Evolutionary conservation across 2,888 invertebrate species (phyloP), one percentile per base, ranked within the genome.

Genomic region (Standfussiana lucernea): DNA sequence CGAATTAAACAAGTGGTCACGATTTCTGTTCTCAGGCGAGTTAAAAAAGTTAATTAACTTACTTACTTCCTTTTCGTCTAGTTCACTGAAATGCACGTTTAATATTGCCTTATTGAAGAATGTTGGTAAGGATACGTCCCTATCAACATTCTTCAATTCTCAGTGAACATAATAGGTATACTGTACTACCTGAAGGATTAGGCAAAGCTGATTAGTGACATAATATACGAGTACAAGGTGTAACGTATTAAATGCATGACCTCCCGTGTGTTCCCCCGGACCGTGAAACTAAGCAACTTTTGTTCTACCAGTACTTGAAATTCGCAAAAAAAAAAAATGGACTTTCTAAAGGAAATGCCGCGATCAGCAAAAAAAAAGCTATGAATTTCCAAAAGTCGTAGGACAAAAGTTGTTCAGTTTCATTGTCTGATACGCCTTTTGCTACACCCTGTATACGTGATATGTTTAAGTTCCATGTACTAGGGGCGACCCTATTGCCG

Each of bases 1-100:
- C 11, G 82, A 74, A 82, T 86, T 40, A 64, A 75, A 75, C 35
- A 37, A 45, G 37, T 50, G 70, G 37, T 70, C 65, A 86, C 83
- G 73, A 75, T 70, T 82, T 79, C 75, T 78, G 77, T 66, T 75
- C 66, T 53, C 64, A 1, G 24, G 61, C n/a, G 61, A 77, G 62
- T 84, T 82, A 72, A 84, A 85, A 82, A 86, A 82, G 84, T 86
- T 86, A 86, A 86, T 86, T 81, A 86, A 75, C 64, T 79, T 62
- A 83, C 84, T 83, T 72, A 83, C 70, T 66, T 15, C 62, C 62
- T 74, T 74, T 64, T 72, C 59, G 64, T 56, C 1, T 50, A 24
- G 61, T 21, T 45, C 32, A 56, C 47, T 45, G n/a, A 61, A 69
- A 40, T 64, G 67, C 35, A 70, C 66, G 65, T 70, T 65, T 65